Percentiles rank a stretch among this genome's conserved stretches.
Conservation (phyloP, 2,888 invertebrate species). For the Amaurobius ferox region DNA sequence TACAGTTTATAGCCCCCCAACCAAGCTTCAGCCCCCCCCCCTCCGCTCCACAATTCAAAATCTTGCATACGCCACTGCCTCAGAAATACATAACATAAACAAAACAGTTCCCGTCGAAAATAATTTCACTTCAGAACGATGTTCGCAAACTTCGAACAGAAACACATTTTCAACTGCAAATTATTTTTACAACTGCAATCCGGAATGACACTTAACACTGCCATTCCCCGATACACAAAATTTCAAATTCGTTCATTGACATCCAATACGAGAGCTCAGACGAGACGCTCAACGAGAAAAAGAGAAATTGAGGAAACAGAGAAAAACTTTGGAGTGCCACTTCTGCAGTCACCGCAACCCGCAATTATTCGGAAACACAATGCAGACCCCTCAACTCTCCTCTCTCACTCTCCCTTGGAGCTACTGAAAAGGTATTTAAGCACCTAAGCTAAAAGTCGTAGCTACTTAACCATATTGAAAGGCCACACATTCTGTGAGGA, state of each 20-base stretch:
- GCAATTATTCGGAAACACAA: conserved; percentile 41
- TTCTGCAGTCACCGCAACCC: conserved; percentile 18
- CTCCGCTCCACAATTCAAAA: too few relatives aligned
- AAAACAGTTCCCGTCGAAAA: too few relatives aligned
- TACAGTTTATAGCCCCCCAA: too few relatives aligned
- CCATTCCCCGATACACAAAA: background rate
- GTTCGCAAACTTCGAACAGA: too few relatives aligned
- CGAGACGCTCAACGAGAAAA: background rate
- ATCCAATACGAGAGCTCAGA: background rate
- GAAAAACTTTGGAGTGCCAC: conserved; percentile 17
- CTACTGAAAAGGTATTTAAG: conserved; percentile 59
- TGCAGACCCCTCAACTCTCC: background rate
- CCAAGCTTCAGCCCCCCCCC: too few relatives aligned
- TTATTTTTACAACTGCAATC: too few relatives aligned
- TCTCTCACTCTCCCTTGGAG: conserved; percentile 13
- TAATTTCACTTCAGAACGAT: too few relatives aligned
- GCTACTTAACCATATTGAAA: conserved; percentile 53
- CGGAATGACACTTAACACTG: background rate
- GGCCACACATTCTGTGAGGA: background rate
- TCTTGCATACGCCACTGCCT: too few relatives aligned
- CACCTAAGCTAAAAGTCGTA: conserved; percentile 56
- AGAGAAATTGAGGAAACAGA: background rate
- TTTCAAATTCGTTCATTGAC: background rate
- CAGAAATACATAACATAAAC: too few relatives aligned
- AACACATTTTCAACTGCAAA: too few relatives aligned